phyloP scores from a whole-genome alignment of 2,888 invertebrate genomes.

The Syrista parreyssii region DNA sequence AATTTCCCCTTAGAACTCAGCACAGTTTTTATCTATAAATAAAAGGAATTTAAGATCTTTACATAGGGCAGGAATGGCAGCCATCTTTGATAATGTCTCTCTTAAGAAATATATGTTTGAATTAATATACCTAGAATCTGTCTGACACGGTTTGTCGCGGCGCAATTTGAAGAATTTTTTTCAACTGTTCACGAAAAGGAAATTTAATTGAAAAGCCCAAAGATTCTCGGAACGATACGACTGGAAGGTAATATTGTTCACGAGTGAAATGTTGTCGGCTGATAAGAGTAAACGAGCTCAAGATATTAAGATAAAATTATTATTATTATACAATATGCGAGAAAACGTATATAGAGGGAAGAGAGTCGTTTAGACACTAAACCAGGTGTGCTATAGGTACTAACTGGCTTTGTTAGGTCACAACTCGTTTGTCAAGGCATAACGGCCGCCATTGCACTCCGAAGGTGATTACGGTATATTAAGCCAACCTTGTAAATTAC shows the following conservation, averaged over 20 bases:
- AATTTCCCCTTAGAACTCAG: background rate
- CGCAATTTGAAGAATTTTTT: too few relatives aligned
- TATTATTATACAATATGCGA: background rate
- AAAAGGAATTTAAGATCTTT: too few relatives aligned
- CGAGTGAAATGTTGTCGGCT: background rate
- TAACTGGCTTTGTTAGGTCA: background rate
- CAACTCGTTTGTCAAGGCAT: slow-evolving; percentile 30
- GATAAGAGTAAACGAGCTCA: background rate
- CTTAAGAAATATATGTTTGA: too few relatives aligned
- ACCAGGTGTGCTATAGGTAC: background rate
- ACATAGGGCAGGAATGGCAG: too few relatives aligned
- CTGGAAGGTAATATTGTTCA: background rate
- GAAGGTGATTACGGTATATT: slow-evolving; percentile 42
- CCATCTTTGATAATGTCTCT: too few relatives aligned
- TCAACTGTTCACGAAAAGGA: background rate
- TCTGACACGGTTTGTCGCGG: too few relatives aligned
- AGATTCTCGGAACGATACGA: background rate
- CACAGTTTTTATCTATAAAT: too few relatives aligned
- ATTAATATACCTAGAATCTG: too few relatives aligned
- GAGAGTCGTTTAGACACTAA: background rate
- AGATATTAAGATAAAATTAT: background rate
- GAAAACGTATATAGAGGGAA: background rate
- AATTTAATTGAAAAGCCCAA: background rate
- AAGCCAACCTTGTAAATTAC: slow-evolving; percentile 40
- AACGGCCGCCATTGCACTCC: slow-evolving; percentile 30